Evolutionary conservation across 2,113 vertebrate species (phyloP), one percentile per base, ranked within the genome.

Genomic region (Centropus unirufus): DNA sequence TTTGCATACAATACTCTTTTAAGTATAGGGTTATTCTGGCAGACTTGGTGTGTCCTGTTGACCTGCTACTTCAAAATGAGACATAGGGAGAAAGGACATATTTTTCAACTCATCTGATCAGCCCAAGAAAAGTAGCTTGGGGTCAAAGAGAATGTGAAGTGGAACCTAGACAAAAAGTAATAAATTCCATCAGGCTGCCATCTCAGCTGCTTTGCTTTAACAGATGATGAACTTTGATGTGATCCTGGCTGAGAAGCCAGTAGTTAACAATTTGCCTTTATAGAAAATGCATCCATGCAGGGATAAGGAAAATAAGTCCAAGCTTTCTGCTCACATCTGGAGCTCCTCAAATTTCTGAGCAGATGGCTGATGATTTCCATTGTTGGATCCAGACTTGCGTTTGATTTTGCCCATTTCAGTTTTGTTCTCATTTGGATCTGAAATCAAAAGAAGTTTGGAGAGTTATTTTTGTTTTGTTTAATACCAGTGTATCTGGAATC

Each of bases 201-300:
- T n/a, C 87, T 57, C 86, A 95, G 92, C 83, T 94, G 86, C 57
- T 95, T 93, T 79, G n/a, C 59, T 90, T 95, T 95, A 96, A 90
- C 27, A 83, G 8, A 81, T 3, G 22, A 83, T 78, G 89, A 89
- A 86, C 70, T 96, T 91, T 52, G 61, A 90, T 90, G 68, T 76
- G 79, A 80, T 78, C 34, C 76, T 94, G 85, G 84, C 91, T 92
- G 72, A 72, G 79, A 91, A 77, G 44, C 81, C 91, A 95, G 64
- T 87, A 23, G 13, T 57, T 89, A 91, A 80, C 42, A 87, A 72
- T 84, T 85, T 87, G 47, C 67, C 2, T 0, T 84, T 54, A 84
- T 2, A 93, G 61, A 47, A 95, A 89, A 95, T 39, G 44, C 40
- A 87, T 78, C 64, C 61, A 66, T 44, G 80, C 47, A 92, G 30